Conservation (phyloP, 2,113 vertebrate species). For the Budorcas taxicolor region DNA sequence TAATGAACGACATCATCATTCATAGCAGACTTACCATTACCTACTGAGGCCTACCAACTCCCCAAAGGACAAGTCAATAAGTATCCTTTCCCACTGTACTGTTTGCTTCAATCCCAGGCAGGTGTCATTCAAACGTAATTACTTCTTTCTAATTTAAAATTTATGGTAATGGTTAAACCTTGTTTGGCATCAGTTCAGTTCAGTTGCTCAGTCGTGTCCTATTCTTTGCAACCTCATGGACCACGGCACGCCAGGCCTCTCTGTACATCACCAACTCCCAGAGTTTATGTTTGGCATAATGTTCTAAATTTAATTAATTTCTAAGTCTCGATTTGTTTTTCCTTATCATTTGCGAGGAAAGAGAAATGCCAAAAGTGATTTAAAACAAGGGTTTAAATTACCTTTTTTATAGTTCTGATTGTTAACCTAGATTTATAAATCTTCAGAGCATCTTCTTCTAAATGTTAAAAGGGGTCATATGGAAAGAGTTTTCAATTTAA, state of each 20-base stretch:
- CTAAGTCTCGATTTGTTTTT: neutral
- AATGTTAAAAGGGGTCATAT: conserved; percentile 52
- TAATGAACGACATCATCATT: neutral
- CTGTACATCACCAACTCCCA: neutral
- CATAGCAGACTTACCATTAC: neutral
- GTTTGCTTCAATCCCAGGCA: neutral
- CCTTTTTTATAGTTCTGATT: conserved; percentile 47
- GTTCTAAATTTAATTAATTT: conserved; percentile 37
- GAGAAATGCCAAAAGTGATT: conserved; percentile 53
- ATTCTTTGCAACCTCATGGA: neutral
- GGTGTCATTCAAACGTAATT: neutral
- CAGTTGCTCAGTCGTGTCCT: neutral
- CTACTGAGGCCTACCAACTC: neutral
- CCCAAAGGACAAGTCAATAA: neutral
- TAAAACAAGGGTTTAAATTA: conserved; percentile 51
- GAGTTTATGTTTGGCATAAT: neutral
- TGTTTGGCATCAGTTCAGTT: neutral
- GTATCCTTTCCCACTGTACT: neutral
- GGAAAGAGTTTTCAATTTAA: conserved; percentile 58
- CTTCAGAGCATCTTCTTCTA: conserved; percentile 20
- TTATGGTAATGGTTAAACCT: neutral
- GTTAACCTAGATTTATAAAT: conserved; percentile 57
- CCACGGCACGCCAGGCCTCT: fast-evolving
- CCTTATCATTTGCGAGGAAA: conserved; percentile 41
- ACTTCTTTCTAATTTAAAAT: neutral